A percentile compares a stretch with the other conserved stretches of the same genome.
These are phyloP conservation scores for Parapsyche elsis DNA, from an alignment of 1,140 invertebrate species.

Conservation along the genomic window DNA sequence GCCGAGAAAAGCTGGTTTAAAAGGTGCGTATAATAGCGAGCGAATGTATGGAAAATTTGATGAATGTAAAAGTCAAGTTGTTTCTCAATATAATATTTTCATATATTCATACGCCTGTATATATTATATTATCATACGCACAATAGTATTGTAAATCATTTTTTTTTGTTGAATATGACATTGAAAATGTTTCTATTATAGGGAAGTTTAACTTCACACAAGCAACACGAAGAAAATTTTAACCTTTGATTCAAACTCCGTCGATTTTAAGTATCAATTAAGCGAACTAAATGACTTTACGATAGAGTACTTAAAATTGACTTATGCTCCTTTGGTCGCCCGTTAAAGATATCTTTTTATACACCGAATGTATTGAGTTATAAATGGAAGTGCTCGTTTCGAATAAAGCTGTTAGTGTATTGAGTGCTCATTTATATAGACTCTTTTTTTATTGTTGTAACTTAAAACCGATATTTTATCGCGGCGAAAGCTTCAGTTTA, in stretches of 20 bases:
- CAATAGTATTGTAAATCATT: too few species aligned
- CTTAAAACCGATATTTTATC: neutral
- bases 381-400: neutral
- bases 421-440: neutral
- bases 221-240: too few species aligned
- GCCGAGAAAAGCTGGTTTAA: neutral
- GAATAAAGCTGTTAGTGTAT: neutral
- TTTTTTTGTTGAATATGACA: too few species aligned
- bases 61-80: slow-evolving; percentile 15
- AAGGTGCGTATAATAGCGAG: neutral
- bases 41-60: slow-evolving; percentile 4
- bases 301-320: too few species aligned
- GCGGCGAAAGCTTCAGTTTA: neutral
- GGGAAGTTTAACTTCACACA: too few species aligned
- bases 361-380: neutral
- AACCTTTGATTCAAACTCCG: too few species aligned
- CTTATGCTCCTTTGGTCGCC: too few species aligned
- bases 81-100: too few species aligned
- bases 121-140: too few species aligned
- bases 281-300: neutral
- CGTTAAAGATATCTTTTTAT: too few species aligned
- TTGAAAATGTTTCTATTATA: too few species aligned
- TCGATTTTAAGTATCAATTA: slow-evolving; percentile 6
- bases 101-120: too few species aligned
- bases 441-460: neutral